phyloP scores from a whole-genome alignment of 2,113 vertebrate species.

The Colius striatus region DNA sequence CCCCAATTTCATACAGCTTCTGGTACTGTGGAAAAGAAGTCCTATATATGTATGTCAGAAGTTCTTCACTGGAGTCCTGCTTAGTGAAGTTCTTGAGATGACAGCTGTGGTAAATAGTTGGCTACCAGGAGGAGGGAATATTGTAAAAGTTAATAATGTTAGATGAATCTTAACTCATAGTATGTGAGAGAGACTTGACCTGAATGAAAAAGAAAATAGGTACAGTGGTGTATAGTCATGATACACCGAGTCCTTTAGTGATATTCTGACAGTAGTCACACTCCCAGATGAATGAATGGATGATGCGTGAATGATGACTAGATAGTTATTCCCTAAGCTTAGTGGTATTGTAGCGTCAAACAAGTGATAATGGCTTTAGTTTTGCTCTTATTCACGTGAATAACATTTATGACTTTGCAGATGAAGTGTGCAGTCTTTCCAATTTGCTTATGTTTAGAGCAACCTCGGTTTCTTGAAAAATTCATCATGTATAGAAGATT shows the following conservation, averaged over 20 bases:
- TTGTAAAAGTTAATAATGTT: neutral
- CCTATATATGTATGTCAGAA: neutral
- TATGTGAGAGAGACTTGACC: neutral
- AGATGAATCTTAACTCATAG: neutral
- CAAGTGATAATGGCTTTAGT: neutral
- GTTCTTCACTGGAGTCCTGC: neutral
- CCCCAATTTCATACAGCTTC: neutral
- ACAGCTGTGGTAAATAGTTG: neutral
- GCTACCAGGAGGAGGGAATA: neutral
- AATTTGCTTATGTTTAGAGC: neutral
- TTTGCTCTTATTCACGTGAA: neutral
- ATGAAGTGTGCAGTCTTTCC: neutral
- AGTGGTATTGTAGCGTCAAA: neutral
- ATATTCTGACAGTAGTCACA: neutral
- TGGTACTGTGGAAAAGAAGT: neutral
- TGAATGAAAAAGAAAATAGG: neutral
- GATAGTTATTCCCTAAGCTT: neutral
- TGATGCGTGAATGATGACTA: neutral
- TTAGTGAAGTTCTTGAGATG: neutral
- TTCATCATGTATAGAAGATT: neutral
- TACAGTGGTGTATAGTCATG: neutral
- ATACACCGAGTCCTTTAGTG: neutral
- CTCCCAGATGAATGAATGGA: neutral
- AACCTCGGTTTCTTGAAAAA: neutral
- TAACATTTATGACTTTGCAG: neutral